Conservation (phyloP, 2,113 vertebrate genomes). For the Bufo gargarizans region DNA sequence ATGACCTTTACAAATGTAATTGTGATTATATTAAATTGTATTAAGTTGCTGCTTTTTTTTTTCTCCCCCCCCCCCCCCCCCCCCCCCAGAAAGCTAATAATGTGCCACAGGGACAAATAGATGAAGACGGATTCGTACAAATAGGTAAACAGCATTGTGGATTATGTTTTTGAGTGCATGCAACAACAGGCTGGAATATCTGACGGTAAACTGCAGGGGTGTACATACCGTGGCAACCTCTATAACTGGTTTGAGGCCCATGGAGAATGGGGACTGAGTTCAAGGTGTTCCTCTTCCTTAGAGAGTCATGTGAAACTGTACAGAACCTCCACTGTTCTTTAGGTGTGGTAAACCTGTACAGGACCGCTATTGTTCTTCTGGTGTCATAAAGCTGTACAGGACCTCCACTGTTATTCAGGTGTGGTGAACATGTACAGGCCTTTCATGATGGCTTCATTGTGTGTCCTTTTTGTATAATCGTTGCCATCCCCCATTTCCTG, state of each 20-base stretch:
- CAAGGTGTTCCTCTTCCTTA: no score
- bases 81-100: neutral
- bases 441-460: no score
- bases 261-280: neutral
- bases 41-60: neutral
- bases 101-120: neutral
- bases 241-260: neutral
- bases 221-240: neutral
- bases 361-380: no score
- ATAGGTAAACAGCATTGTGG: conserved; percentile 23
- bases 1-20: neutral
- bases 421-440: no score
- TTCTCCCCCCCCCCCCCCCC: neutral
- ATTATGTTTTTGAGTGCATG: neutral
- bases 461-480: no score
- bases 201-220: neutral
- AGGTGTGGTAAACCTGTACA: no score
- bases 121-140: conserved; percentile 47
- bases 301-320: no score
- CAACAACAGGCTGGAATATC: no score
- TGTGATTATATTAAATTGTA: neutral
- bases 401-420: no score
- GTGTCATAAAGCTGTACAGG: no score
- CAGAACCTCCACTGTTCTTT: no score
- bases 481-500: no score